These are phyloP conservation scores for Otus sunia DNA, from an alignment of 2,113 vertebrate species.

Conservation along the genomic window DNA sequence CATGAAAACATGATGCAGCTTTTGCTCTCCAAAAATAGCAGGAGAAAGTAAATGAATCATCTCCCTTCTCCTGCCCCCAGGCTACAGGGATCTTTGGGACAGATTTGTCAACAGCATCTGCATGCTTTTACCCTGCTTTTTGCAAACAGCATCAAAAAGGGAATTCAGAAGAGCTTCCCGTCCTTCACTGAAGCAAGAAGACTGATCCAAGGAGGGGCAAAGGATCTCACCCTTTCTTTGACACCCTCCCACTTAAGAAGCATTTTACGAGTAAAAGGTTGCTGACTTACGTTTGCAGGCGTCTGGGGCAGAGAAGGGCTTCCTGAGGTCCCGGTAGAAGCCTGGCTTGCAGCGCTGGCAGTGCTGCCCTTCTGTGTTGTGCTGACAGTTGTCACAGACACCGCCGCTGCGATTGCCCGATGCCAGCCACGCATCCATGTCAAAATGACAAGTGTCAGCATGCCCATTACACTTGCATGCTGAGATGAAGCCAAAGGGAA, in stretches of 20 bases:
- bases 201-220: background rate
- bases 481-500: conserved; percentile 43
- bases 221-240: background rate
- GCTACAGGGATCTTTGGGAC: background rate
- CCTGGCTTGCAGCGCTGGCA: conserved; percentile 89
- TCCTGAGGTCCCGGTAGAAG: conserved; percentile 88
- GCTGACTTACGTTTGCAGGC: conserved; percentile 89
- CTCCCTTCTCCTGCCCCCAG: background rate
- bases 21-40: conserved; percentile 34
- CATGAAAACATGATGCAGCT: background rate
- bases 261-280: background rate
- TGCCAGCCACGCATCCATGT: conserved; percentile 83
- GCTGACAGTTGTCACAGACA: conserved; percentile 86
- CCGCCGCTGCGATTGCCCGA: conserved; percentile 91
- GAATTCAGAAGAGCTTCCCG: background rate
- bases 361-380: conserved; percentile 90
- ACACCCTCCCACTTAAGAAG: background rate
- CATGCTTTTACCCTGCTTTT: background rate
- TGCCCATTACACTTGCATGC: conserved; percentile 95
- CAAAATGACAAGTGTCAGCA: conserved; percentile 88
- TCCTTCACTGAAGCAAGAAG: background rate
- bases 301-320: conserved; percentile 79
- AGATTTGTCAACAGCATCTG: background rate
- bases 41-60: background rate
- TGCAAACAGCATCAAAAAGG: background rate